Evolutionary conservation across 2,113 vertebrate species (phyloP), one percentile per base, ranked within the genome.

Genomic region (Thinocorus orbignyianus): DNA sequence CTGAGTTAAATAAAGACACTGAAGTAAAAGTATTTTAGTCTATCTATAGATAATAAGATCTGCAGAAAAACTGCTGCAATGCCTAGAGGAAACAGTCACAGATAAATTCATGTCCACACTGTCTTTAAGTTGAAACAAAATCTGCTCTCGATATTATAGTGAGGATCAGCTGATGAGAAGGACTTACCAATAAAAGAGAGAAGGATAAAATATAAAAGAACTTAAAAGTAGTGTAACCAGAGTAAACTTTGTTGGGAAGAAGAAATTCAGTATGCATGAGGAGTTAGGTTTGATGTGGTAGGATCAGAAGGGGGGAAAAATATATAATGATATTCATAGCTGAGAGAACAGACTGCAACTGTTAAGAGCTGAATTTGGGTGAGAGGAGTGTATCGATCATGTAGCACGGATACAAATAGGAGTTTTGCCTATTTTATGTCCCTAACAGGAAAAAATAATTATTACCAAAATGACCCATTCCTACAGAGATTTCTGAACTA

Each of bases 201-300:
- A 73, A 77, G 7, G 44, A 58, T 71, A 42, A 65, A 13, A 39
- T 16, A 9, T 6, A 51, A 69, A 81, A 39, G 9, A 64, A 33
- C 3, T 54, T 58, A 17, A 39, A 88, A 86, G 5, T 33, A 60
- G 7, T 25, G 25, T n/a, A 91, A 73, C 5, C 2, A 61, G 42
- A 48, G 12, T 9, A 64, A 71, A 78, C 41, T 49, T 31, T 0
- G 0, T 54, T 64, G 42, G 33, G 83, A 90, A 61, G 30, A 61
- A 69, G 8, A 81, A 76, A 69, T 35, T 61, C 28, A 58, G 2
- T 17, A 26, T 18, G 66, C 17, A 12, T 30, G 35, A 66, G 18
- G 11, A 71, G 2, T 3, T 15, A 58, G 3, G 10, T 49, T 57
- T 0, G 1, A 54, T 23, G 7, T 9, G 6, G 5, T 10, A 87